Conservation (phyloP, 2,797 vertebrate species). For the Clarias fuscus region DNA sequence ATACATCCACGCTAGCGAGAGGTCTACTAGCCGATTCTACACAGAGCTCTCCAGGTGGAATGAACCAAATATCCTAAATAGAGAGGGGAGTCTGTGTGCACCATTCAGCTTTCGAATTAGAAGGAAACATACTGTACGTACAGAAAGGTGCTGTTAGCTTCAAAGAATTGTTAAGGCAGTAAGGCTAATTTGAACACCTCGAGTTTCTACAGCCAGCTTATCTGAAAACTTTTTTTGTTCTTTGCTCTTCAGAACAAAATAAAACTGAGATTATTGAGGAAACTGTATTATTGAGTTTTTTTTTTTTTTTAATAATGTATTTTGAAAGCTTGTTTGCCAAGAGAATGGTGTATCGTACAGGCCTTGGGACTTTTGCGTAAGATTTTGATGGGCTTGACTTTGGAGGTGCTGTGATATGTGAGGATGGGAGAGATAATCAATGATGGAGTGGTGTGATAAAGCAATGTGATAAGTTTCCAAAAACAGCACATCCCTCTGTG, state of each 20-base stretch:
- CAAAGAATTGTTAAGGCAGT: too few species aligned
- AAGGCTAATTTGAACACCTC: too few species aligned
- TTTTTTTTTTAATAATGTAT: neutral
- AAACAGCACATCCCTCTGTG: neutral
- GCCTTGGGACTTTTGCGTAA: neutral
- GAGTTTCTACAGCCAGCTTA: too few species aligned
- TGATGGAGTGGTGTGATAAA: neutral
- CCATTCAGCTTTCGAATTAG: too few species aligned
- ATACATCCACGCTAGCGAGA: too few species aligned
- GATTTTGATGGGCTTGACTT: neutral
- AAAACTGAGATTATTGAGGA: neutral
- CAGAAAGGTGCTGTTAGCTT: too few species aligned
- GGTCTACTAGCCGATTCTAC: too few species aligned
- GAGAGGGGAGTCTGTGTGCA: too few species aligned
- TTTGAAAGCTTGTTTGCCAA: neutral
- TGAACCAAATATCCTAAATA: too few species aligned
- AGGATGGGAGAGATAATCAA: neutral
- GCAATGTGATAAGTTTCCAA: neutral
- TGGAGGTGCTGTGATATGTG: neutral
- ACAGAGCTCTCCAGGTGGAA: too few species aligned
- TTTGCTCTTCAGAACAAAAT: too few species aligned
- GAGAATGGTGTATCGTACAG: neutral
- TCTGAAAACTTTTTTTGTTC: neutral
- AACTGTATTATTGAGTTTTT: neutral
- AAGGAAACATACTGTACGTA: too few species aligned